phyloP scores from a whole-genome alignment of 2,888 invertebrate species.

The Gerris lacustris region DNA sequence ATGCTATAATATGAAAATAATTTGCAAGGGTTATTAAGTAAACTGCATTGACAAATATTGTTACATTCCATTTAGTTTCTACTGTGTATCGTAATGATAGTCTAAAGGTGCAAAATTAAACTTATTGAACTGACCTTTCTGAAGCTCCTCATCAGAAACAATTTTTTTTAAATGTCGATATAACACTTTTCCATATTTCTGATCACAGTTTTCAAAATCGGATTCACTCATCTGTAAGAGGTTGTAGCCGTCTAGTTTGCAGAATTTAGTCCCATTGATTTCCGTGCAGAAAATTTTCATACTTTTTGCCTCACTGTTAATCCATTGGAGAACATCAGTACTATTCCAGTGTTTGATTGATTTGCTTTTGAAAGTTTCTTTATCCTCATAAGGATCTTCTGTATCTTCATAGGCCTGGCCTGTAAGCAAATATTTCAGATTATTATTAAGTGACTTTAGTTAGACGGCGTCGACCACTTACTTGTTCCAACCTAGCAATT shows the following conservation, averaged over 20 bases:
- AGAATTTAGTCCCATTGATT: slow-evolving; percentile 41
- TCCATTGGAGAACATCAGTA: slow-evolving; percentile 47
- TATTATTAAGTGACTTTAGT: too few relatives aligned
- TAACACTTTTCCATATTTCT: slow-evolving; percentile 23
- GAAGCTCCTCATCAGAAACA: neutral
- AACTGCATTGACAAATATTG: too few relatives aligned
- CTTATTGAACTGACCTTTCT: too few relatives aligned
- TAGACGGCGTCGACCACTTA: too few relatives aligned
- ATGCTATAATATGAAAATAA: too few relatives aligned
- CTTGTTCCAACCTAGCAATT: too few relatives aligned
- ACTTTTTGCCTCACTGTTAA: slow-evolving; percentile 37
- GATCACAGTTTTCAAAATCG: slow-evolving; percentile 35
- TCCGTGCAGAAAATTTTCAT: slow-evolving; percentile 35
- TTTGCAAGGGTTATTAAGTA: too few relatives aligned
- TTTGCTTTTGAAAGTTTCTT: slow-evolving; percentile 35
- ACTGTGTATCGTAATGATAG: too few relatives aligned
- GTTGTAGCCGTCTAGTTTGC: slow-evolving; percentile 37
- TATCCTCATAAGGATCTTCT: neutral
- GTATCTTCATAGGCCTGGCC: too few relatives aligned
- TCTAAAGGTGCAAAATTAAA: too few relatives aligned
- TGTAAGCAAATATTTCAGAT: too few relatives aligned
- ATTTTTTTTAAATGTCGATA: slow-evolving; percentile 18
- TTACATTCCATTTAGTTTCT: too few relatives aligned
- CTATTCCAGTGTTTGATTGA: slow-evolving; percentile 44
- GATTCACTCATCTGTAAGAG: slow-evolving; percentile 39